Base-by-base conservation (phyloP, 1,140 invertebrate genomes). In the Andricus grossulariae region DNA sequence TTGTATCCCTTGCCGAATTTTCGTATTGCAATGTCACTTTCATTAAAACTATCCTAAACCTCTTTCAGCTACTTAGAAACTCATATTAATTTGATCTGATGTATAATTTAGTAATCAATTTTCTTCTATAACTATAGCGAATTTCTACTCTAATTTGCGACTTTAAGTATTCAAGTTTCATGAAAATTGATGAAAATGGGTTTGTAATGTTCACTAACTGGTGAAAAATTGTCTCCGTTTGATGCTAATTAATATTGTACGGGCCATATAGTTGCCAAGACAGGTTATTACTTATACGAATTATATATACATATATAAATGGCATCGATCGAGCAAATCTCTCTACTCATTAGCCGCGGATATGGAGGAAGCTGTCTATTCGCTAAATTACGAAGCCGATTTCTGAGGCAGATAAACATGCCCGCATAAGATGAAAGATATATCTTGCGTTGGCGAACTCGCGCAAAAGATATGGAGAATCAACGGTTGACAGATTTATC, bases 321-420 rank as follows among this genome's bases (percentile, higher is more conserved):
- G 52, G 52, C 18, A n/a, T 18, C 16, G 6, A 54, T 54, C 52
- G 3, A 18, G 52, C n/a, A 54, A 54, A 54, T 66, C 15, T 39
- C 0, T 16, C 32, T 25, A 66, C 25, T 66, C 60, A 39, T 66
- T 66, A 66, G 60, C 57, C 55, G 12, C 18, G 54, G 74, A 77
- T 78, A 77, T 72, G 66, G 70, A 50, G 49, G 54, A 45, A 66
- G 32, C 66, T 77, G 72, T 49, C 60, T 39, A 39, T 66, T 66
- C 15, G 25, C 60, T 66, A 71, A 80, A 73, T 80, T 80, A 82
- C 74, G 73, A 77, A 78, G 75, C 54, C 55, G 78, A 80, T 78
- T 75, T 71, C 75, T 73, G 19, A 32, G 73, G 13, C 13, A 32
- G 71, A 80, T 78, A 80, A 45, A 80, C 52, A 66, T 72, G 52